phyloP scores from a whole-genome alignment of 2,888 invertebrate genomes.

The Eutolmus rufibarbis region DNA sequence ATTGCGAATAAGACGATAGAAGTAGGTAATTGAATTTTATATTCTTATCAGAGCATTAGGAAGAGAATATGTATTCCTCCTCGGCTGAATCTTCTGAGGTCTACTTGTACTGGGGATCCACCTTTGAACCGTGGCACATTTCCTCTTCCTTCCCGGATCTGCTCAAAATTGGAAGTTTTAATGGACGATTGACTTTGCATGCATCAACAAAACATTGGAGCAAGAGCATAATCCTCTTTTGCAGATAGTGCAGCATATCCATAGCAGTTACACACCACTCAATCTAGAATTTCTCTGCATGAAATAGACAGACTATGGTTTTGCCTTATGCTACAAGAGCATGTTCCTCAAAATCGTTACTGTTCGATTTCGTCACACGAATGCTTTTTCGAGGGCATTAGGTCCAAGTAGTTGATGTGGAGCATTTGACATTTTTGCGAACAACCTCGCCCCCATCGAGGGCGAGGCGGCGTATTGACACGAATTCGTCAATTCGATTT shows the following conservation, averaged over 20 bases:
- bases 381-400: neutral
- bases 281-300: neutral
- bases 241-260: neutral
- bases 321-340: neutral
- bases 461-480: neutral
- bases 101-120: neutral
- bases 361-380: neutral
- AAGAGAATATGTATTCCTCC: neutral
- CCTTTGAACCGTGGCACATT: neutral
- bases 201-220: neutral
- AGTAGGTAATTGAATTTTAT: slow-evolving; percentile 24
- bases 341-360: neutral
- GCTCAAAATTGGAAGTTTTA: slow-evolving; percentile 2
- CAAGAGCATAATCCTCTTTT: neutral
- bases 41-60: slow-evolving; percentile 24
- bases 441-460: neutral
- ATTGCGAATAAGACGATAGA: slow-evolving; percentile 29
- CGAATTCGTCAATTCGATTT: neutral
- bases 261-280: neutral
- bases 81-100: neutral
- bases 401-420: neutral
- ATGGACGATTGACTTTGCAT: slow-evolving; percentile 25
- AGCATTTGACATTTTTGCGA: neutral
- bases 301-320: neutral
- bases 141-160: neutral